Evolutionary conservation across 2,888 invertebrate species (phyloP).

Genomic region (Aspidapion aeneum): DNA sequence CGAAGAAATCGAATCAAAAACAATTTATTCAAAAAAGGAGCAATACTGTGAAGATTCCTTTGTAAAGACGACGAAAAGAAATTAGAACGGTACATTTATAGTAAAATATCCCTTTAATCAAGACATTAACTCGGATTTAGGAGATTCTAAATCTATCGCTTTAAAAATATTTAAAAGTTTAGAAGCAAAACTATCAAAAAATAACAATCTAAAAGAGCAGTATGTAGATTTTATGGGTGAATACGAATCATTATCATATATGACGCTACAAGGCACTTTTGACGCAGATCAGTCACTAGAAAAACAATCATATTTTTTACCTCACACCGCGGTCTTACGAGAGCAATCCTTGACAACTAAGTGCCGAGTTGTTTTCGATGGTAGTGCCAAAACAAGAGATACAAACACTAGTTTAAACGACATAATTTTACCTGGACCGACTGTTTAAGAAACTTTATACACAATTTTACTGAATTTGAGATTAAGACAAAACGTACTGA

Average conservation of each 20-base stretch:
- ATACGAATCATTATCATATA: constrained; percentile 13
- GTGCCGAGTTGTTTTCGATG: constrained; percentile 18
- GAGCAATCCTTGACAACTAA: constrained; percentile 13
- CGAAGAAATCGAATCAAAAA: constrained; percentile 4
- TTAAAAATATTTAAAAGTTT: constrained; percentile 4
- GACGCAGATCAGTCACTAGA: background rate
- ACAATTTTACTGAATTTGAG: no score
- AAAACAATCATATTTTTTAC: constrained; percentile 12
- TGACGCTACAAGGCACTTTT: constrained; percentile 12
- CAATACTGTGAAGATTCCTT: constrained; percentile 2
- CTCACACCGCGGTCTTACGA: constrained; percentile 19
- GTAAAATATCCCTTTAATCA: constrained; percentile 13
- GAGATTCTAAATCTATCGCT: constrained; percentile 9
- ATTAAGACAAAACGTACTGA: background rate
- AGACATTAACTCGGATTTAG: constrained; percentile 1
- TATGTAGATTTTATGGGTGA: constrained; percentile 11
- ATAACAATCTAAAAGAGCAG: background rate
- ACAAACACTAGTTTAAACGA: no score
- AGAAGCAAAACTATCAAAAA: constrained; percentile 4
- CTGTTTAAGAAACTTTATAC: no score
- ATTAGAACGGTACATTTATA: constrained; percentile 7
- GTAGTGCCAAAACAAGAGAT: no score
- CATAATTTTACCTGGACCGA: constrained; percentile 9
- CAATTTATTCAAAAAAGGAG: background rate
- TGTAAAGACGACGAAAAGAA: constrained; percentile 3